Percentiles rank a stretch among this genome's conserved stretches.
These are phyloP conservation scores for Ephydatia muelleri DNA, from an alignment of 37 sponge, comb jelly and placozoan genomes.

Conservation along the genomic window DNA sequence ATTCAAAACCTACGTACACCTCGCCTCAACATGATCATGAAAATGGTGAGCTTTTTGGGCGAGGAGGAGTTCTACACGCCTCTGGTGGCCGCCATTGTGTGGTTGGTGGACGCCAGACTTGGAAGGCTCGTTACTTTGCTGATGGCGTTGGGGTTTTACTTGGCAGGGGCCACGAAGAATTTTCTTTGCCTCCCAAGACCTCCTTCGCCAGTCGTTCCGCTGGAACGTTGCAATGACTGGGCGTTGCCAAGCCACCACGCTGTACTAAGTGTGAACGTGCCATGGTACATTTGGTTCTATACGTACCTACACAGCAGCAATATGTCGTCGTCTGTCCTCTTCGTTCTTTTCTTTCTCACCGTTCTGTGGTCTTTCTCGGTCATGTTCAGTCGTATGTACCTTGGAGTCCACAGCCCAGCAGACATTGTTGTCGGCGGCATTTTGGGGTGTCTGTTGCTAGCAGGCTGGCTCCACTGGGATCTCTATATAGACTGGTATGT, in stretches of 20 bases:
- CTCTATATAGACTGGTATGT: not conserved
- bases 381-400: constrained; percentile 71
- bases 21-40: constrained; percentile 17
- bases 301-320: not conserved
- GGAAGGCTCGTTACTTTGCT: constrained; percentile 39
- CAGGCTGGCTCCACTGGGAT: constrained; percentile 47
- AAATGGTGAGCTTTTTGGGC: constrained; percentile 35
- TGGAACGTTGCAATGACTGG: constrained; percentile 59
- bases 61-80: constrained; percentile 70
- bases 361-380: constrained; percentile 59
- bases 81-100: constrained; percentile 34
- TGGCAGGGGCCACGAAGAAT: constrained; percentile 57
- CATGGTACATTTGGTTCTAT: constrained; percentile 70
- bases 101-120: constrained; percentile 41
- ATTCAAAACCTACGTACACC: constrained; percentile 45
- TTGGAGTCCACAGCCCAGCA: constrained; percentile 75
- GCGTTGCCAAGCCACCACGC: constrained; percentile 67
- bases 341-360: constrained; percentile 17
- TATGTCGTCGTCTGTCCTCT: not conserved
- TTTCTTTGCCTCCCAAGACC: constrained; percentile 60
- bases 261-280: constrained; percentile 44
- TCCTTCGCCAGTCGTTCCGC: constrained; percentile 58
- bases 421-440: constrained; percentile 61
- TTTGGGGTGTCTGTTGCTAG: constrained; percentile 55
- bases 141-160: constrained; percentile 54